Evolutionary conservation across 2,113 vertebrate species (phyloP).

Genomic region (Ardeotis arabs): DNA sequence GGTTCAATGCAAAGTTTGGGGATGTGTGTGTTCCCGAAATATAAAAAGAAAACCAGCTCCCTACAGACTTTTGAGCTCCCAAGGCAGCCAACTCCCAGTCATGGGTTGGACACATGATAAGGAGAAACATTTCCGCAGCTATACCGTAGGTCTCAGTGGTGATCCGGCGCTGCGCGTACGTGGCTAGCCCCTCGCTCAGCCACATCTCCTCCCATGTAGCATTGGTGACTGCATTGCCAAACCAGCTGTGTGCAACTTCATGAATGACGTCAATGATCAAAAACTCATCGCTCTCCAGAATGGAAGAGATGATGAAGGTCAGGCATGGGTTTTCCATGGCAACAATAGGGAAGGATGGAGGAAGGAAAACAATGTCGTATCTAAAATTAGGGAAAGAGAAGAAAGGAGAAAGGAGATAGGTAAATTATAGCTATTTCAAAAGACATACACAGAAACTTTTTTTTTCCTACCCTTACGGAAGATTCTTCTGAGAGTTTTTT

Average conservation of each 20-base stretch:
- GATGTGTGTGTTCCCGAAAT: background rate
- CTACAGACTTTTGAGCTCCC: background rate
- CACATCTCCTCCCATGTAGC: slow-evolving; percentile 99
- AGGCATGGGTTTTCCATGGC: slow-evolving; percentile 99
- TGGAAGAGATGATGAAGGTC: slow-evolving; percentile 97
- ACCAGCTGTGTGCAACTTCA: slow-evolving; percentile 97
- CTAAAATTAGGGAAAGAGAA: slow-evolving; percentile 63
- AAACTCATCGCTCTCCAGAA: slow-evolving; percentile 96
- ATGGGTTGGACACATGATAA: fast-evolving
- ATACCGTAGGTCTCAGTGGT: slow-evolving; percentile 91
- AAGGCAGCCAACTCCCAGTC: background rate
- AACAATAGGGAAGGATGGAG: slow-evolving; percentile 96
- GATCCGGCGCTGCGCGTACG: slow-evolving; percentile 94
- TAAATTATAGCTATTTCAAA: background rate
- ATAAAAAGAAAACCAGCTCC: background rate
- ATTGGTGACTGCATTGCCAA: slow-evolving; percentile 95
- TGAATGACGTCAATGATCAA: slow-evolving; percentile 94
- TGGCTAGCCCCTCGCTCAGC: slow-evolving; percentile 96
- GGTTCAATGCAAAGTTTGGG: background rate
- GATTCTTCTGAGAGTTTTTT: background rate
- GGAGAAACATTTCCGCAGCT: background rate
- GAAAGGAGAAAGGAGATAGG: background rate
- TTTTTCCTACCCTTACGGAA: background rate
- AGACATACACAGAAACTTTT: background rate
- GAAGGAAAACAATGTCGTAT: slow-evolving; percentile 97